These are phyloP conservation scores for Coilia nasus DNA, from an alignment of 2,797 vertebrate species.

Conservation along the genomic window DNA sequence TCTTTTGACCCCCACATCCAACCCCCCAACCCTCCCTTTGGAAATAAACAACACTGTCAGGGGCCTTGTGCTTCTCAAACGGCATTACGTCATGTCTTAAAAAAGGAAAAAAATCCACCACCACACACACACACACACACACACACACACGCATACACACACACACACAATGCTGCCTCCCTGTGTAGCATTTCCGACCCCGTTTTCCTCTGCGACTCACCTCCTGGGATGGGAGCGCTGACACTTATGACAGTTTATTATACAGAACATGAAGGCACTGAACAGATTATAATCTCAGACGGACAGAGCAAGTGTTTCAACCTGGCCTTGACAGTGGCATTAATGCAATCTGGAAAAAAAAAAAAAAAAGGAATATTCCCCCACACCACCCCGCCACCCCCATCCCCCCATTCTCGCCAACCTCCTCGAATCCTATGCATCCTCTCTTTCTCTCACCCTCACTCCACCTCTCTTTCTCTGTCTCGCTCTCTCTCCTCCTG, in stretches of 20 bases:
- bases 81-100: conserved; percentile 30
- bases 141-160: neutral
- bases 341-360: conserved; percentile 41
- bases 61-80: conserved; percentile 25
- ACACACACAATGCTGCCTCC: neutral
- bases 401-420: conserved; percentile 33
- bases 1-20: neutral
- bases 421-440: neutral
- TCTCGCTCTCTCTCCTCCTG: conserved; percentile 38
- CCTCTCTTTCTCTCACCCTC: conserved; percentile 44
- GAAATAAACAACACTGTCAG: conserved; percentile 23
- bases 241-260: conserved; percentile 72
- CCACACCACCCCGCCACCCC: conserved; percentile 53
- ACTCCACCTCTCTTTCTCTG: neutral
- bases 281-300: conserved; percentile 65
- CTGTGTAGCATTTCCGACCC: conserved; percentile 6
- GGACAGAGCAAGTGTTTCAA: conserved; percentile 15
- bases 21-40: too few relatives aligned
- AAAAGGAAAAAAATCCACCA: conserved; percentile 12
- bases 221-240: conserved; percentile 52
- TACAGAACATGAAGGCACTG: conserved; percentile 61
- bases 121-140: neutral
- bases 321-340: conserved; percentile 13
- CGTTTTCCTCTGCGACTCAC: conserved; percentile 18
- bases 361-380: conserved; percentile 56